These are phyloP conservation scores for Eucidaris tribuloides DNA, from an alignment of 35 echinoderm and acorn worm genomes.

Conservation along the genomic window DNA sequence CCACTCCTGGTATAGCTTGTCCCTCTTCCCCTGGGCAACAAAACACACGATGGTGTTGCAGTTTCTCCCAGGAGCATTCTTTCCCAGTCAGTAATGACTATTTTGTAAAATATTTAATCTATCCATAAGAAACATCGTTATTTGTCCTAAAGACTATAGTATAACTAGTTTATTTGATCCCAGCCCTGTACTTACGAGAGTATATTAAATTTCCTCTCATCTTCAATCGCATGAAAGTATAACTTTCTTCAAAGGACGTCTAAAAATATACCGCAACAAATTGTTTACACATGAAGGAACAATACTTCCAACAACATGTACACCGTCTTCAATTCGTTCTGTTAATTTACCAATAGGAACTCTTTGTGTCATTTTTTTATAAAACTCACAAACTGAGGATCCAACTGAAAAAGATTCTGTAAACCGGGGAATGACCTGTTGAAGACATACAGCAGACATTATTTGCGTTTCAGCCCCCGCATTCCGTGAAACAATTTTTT, in stretches of 20 bases:
- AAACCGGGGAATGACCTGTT: constrained; percentile 4
- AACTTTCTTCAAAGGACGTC: neutral
- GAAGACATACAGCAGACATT: neutral
- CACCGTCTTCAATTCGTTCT: neutral
- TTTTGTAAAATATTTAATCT: too few species aligned
- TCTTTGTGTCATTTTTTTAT: neutral
- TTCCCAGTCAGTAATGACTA: too few species aligned
- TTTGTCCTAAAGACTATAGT: too few species aligned
- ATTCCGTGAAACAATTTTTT: neutral
- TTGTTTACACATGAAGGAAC: neutral
- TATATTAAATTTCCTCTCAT: too few species aligned
- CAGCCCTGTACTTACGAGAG: too few species aligned
- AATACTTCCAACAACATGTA: neutral
- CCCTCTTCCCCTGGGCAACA: too few species aligned
- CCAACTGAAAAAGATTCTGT: neutral
- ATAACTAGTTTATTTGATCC: too few species aligned
- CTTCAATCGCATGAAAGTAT: neutral
- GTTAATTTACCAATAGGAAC: neutral
- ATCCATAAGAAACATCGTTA: too few species aligned
- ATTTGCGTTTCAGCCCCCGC: neutral
- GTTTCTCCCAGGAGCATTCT: too few species aligned
- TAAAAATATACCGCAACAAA: too few species aligned
- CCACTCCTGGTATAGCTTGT: too few species aligned
- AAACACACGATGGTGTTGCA: too few species aligned
- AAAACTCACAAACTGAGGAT: neutral